Conservation (phyloP, 2,888 invertebrate species). For the Muscina levida region DNA sequence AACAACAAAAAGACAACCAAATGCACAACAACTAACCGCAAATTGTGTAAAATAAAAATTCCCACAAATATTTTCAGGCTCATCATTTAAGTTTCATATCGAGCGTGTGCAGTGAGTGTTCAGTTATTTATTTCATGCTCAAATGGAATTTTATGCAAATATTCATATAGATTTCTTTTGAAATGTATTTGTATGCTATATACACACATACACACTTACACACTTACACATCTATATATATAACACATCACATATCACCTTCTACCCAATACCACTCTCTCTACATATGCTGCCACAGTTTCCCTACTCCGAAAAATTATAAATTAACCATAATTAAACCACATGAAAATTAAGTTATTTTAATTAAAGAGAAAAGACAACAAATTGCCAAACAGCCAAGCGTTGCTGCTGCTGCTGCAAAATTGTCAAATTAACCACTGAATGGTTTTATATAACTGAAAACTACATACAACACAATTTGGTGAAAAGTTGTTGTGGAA, state of each 20-base stretch:
- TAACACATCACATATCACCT: too few species aligned
- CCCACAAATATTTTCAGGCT: background rate
- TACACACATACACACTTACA: too few species aligned
- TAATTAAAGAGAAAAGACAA: constrained; percentile 7
- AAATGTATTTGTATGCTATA: background rate
- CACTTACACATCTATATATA: too few species aligned
- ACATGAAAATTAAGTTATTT: constrained; percentile 26
- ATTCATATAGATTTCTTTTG: background rate
- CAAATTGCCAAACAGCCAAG: too few species aligned
- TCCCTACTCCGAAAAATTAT: background rate
- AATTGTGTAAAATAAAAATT: background rate
- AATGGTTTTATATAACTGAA: too few species aligned
- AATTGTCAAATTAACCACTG: too few species aligned
- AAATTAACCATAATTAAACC: constrained; percentile 14
- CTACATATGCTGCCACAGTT: background rate
- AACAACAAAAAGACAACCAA: too few species aligned
- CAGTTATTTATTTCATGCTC: background rate
- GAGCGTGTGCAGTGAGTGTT: too few species aligned
- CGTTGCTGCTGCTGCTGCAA: too few species aligned
- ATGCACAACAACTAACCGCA: too few species aligned
- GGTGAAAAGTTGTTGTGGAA: too few species aligned
- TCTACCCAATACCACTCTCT: background rate
- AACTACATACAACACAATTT: too few species aligned
- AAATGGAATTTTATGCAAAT: constrained; percentile 8
- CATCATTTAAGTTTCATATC: background rate